phyloP scores from a whole-genome alignment of 2,113 vertebrate species.

The Perccottus glenii region DNA sequence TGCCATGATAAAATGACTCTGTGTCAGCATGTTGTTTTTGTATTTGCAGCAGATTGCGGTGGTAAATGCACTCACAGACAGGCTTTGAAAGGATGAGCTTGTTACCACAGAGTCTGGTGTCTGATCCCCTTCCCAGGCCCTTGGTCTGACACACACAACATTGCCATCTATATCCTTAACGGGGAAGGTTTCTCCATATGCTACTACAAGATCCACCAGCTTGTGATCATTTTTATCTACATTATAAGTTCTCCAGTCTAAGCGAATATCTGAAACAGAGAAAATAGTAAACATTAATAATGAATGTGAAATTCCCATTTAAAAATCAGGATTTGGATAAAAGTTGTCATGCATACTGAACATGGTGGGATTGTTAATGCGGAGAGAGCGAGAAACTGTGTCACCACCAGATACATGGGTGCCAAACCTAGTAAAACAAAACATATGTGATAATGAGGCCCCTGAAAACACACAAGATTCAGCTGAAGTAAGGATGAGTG shows the following conservation, averaged over 20 bases:
- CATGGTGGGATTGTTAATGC: slow-evolving; percentile 87
- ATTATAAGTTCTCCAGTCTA: slow-evolving; percentile 89
- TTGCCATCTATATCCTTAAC: slow-evolving; percentile 74
- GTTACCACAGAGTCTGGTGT: slow-evolving; percentile 43
- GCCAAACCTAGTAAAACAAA: slow-evolving; percentile 84
- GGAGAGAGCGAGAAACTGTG: slow-evolving; percentile 81
- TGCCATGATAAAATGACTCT: not conserved
- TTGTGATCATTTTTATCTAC: slow-evolving; percentile 71
- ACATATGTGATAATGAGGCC: not conserved
- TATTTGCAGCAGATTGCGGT: not conserved
- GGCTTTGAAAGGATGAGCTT: slow-evolving; percentile 44
- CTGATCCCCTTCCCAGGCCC: slow-evolving; percentile 47
- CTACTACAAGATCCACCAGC: slow-evolving; percentile 84
- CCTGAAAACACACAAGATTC: not conserved
- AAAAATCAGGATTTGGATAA: not conserved
- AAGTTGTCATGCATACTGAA: slow-evolving; percentile 79
- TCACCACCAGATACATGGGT: slow-evolving; percentile 86
- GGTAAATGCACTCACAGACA: slow-evolving; percentile 65
- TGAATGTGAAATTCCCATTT: not conserved
- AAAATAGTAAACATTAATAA: not conserved
- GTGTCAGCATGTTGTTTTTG: slow-evolving; percentile 7
- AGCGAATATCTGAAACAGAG: slow-evolving; percentile 84
- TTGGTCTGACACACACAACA: slow-evolving; percentile 37
- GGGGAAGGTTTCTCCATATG: slow-evolving; percentile 84
- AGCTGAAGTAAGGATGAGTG: not conserved